Evolutionary conservation across 2,113 vertebrate genomes (phyloP), one percentile per base, ranked within the genome.

Genomic region (human): DNA sequence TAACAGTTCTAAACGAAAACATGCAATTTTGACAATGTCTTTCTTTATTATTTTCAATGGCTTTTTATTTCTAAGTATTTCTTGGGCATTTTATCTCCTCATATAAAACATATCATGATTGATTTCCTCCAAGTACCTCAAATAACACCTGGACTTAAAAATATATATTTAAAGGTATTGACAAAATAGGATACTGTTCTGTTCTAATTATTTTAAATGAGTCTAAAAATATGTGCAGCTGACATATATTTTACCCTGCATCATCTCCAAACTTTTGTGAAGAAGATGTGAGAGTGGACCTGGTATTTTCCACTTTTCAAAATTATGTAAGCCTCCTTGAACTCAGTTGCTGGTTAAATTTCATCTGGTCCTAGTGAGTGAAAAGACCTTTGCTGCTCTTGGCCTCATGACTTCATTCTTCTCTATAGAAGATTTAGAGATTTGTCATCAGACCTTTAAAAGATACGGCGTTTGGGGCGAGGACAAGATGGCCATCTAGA

Each of bases 341-440:
- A 70, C 48, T 79, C 52, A 32, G 8, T 93, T 85, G 50, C 73
- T 97, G 52, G 5, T 94, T 68, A 94, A 97, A 96, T 91, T 86
- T 86, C 30, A 93, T 80, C 81, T 93, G 87, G 43, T 94, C 20
- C 5, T 73, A 48, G 23, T 61, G 1, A 52, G 8, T 76, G 48
- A 70, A 93, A 96, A 38, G 17, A 7, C 45, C 23, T 93, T n/a
- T 89, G 7, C 59, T 72, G 14, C 40, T 72, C 6, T 93, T 93
- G 78, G 38, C 89, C 32, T 90, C 5, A 20, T 87, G 73, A 94
- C 93, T 79, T 94, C 35, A 91, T 96, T 97, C 78, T 94, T 66
- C 66, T 81, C 16, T 45, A 9, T 27, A 76, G 88, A 90, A 78
- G 83, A 89, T n/a, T 55, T 70, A 14, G n/a, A 40, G 35, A 76